These are phyloP conservation scores for Chaetorhynchus papuensis DNA, from an alignment of 2,113 vertebrate genomes.

Conservation along the genomic window DNA sequence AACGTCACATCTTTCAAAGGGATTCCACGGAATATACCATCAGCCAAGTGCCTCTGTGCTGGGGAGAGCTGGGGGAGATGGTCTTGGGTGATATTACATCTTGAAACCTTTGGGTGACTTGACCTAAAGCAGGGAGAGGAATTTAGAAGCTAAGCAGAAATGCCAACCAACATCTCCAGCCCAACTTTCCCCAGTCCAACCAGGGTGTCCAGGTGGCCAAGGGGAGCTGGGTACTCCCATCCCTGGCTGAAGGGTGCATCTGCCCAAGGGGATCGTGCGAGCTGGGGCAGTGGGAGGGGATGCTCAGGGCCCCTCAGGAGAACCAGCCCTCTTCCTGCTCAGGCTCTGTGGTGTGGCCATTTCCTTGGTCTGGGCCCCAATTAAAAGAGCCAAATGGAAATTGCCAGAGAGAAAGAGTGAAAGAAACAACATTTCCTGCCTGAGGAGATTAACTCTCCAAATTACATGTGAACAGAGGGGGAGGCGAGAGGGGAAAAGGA, in stretches of 20 bases:
- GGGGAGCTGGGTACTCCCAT: neutral
- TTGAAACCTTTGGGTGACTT: neutral
- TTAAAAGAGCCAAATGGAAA: slow-evolving; percentile 63
- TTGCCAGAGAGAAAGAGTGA: slow-evolving; percentile 38
- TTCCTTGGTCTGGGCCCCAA: slow-evolving; percentile 55
- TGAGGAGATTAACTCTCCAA: slow-evolving; percentile 70
- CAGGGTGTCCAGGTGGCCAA: neutral
- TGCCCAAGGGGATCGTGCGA: fast-evolving
- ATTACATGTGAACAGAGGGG: slow-evolving; percentile 57
- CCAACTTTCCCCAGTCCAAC: neutral
- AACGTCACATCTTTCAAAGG: neutral
- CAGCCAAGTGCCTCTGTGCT: neutral
- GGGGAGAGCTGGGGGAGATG: neutral
- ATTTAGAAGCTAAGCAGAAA: neutral
- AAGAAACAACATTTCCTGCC: slow-evolving; percentile 67
- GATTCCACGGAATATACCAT: neutral
- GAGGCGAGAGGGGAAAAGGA: slow-evolving; percentile 73
- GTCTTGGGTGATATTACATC: neutral
- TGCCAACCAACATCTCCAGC: neutral
- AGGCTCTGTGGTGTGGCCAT: neutral
- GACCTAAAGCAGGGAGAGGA: neutral
- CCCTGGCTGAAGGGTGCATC: neutral
- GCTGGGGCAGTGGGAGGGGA: neutral
- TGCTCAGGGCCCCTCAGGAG: neutral
- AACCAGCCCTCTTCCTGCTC: slow-evolving; percentile 19